phyloP scores from a whole-genome alignment of 2,113 vertebrate genomes.

The Montifringilla adamsi region DNA sequence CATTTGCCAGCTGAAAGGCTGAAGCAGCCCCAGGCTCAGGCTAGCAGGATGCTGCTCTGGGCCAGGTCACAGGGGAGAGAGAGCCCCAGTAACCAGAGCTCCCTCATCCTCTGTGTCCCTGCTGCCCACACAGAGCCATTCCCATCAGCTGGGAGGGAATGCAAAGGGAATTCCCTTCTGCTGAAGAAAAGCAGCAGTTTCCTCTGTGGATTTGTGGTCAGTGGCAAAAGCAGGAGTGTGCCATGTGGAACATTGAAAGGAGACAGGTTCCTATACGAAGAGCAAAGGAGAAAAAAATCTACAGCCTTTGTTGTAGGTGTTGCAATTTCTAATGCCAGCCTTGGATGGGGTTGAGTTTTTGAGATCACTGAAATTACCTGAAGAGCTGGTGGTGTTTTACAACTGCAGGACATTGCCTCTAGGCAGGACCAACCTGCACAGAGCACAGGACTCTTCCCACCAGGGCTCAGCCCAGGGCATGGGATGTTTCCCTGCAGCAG shows the following conservation, averaged over 20 bases:
- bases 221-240: neutral
- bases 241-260: neutral
- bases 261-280: rapidly evolving
- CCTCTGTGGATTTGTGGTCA: neutral
- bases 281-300: neutral
- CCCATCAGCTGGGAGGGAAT: neutral
- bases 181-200: neutral
- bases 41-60: neutral
- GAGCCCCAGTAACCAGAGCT: neutral
- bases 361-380: neutral
- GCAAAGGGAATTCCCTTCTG: neutral
- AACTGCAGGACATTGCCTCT: rapidly evolving
- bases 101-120: neutral
- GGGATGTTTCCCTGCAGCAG: neutral
- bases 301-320: neutral
- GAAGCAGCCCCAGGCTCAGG: neutral
- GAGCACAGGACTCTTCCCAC: neutral
- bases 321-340: neutral
- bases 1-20: neutral
- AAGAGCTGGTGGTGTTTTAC: neutral
- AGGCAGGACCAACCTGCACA: neutral
- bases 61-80: neutral
- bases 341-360: neutral
- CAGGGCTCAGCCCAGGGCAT: rapidly evolving
- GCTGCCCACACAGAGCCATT: neutral